Base-by-base conservation (phyloP, 2,888 invertebrate genomes). In the Lycaena phlaeas region DNA sequence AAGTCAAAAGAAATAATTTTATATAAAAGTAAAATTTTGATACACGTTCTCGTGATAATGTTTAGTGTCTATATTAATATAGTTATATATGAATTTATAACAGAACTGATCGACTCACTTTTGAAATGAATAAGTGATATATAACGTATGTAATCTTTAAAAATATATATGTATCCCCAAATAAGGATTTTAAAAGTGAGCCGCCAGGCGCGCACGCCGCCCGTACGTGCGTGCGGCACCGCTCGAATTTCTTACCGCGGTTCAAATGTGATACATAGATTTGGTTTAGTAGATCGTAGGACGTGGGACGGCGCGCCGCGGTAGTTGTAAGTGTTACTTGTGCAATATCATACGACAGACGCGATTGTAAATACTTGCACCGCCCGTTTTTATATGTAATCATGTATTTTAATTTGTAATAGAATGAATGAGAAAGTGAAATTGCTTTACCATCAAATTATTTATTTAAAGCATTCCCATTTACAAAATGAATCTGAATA, bases 401-500 rank as follows among this genome's bases (percentile, higher is more conserved):
- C 57, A 57, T 61, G 59, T 56, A 55, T 54, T 60, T 59, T 62
- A 54, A 50, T 46, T 51, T 53, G 53, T 48, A 61, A 64, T 56
- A 53, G 53, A 55, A 54, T 59, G 56, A 48, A 47, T 56, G 57
- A 59, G 51, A 53, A 57, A 57, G 49, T 61, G 49, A 58, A 57
- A 60, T 68, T 60, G 58, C 63, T 68, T 65, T 60, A 57, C 62
- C 61, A 68, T 72, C 64, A 61, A 65, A 61, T 64, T 72, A 71
- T 72, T 77, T 78, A 77, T 76, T 73, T 56, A 63, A 71, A 68
- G 75, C 79, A 81, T 79, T 79, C 76, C 79, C 73, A 65, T 63
- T 63, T 54, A 57, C 59, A 46, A 56, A 57, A 54, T 63, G 61
- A 59, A 68, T 47, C 59, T 61, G 61, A 59, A 54, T 61, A 61